Base-by-base conservation (phyloP, 2,888 invertebrate species). In the Clivina fossor region DNA sequence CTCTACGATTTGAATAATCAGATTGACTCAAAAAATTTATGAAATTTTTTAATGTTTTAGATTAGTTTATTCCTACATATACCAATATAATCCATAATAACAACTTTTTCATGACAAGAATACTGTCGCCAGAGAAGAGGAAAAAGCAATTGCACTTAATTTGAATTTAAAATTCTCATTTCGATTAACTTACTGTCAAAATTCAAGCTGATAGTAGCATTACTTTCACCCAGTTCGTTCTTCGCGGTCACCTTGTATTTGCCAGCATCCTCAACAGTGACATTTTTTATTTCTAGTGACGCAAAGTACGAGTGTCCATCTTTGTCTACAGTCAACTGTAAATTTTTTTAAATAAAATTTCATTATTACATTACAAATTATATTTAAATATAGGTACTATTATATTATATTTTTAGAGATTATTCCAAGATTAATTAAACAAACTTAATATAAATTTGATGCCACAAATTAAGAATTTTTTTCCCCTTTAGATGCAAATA, bases 241-340 rank as follows among this genome's bases (percentile, higher is more conserved):
- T 96, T 96, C 69, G 94, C 94, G 69, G 91, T 93, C 69, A 95
- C 93, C 80, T 93, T 89, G 79, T 94, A 94, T 80, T 94, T 95
- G 72, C 94, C 95, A 77, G 94, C 94, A 81, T 95, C 94, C 81
- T 94, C 94, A 69, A 94, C 93, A 62, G 93, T 93, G 67, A 95
- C 94, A 75, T 93, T 92, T 79, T 84, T 85, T 71, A 98, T 93
- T 77, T 92, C 91, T 75, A 97, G 81, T 62, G 91, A 88, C 69
- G 93, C 92, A 79, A 92, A 88, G 79, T 93, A 94, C 70, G 92
- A 91, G 76, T 93, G 92, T 64, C 91, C 91, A 74, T 94, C 93
- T 76, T 93, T 93, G 74, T 87, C 88, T 68, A 93, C 86, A 72
- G 84, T 85, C 71, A 93, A 78, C 93, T 93, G 79, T 62, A 77